A percentile compares a stretch with the other conserved stretches of the same genome.
These are phyloP conservation scores for Drosophila nikananu DNA, from an alignment of 1,140 invertebrate species.

Conservation along the genomic window DNA sequence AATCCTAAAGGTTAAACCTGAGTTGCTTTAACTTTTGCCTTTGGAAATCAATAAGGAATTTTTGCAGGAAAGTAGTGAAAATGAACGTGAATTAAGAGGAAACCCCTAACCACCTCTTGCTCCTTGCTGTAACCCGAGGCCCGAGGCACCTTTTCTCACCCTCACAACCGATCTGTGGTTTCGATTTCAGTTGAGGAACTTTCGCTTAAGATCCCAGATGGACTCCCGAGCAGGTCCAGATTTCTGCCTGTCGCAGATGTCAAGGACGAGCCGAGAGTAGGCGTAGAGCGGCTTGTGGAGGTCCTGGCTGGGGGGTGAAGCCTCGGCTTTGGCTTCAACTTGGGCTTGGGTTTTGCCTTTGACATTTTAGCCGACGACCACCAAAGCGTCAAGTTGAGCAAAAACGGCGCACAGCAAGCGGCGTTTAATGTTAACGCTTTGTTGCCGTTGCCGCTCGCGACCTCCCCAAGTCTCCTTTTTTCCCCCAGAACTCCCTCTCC, in stretches of 20 bases:
- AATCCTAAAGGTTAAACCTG: background rate
- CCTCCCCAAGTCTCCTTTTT: background rate
- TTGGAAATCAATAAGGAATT: background rate
- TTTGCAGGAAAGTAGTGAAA: background rate
- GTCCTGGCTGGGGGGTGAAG: background rate
- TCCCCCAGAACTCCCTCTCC: background rate
- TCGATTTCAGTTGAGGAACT: background rate
- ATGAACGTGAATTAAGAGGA: background rate
- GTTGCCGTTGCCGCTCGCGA: slow-evolving; percentile 24
- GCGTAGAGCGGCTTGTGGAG: background rate
- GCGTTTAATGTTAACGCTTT: slow-evolving; percentile 62
- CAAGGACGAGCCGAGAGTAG: background rate
- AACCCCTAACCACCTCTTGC: background rate
- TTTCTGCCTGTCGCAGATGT: slow-evolving; percentile 11
- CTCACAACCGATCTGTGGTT: background rate
- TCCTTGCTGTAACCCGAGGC: no score
- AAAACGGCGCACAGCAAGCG: slow-evolving; percentile 23
- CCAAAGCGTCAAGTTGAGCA: slow-evolving; percentile 38
- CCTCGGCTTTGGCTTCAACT: background rate
- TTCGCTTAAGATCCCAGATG: background rate
- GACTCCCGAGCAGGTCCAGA: background rate
- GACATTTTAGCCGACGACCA: slow-evolving; percentile 45
- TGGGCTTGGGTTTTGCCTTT: slow-evolving; percentile 18
- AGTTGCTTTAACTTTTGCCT: background rate
- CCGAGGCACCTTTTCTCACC: background rate